Percentiles rank a stretch among this genome's conserved stretches.
Conservation (phyloP, 2,888 invertebrate genomes). For the Spilosoma lubricipeda region DNA sequence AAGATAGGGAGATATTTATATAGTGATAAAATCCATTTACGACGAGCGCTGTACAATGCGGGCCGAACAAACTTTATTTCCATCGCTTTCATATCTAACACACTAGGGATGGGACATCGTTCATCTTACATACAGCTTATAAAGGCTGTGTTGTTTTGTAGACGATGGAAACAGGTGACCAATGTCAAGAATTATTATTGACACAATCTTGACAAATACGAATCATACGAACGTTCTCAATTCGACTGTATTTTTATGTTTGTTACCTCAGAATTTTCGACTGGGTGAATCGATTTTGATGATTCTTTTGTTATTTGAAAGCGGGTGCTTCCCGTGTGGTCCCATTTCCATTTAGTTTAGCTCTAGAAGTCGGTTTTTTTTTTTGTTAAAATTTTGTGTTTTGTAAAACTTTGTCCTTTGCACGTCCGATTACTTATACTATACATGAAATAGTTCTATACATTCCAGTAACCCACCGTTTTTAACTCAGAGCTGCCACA, state of each 20-base stretch:
- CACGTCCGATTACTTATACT: no score
- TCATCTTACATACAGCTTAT: not conserved
- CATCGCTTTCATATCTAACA: conserved; percentile 81
- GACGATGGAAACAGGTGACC: not conserved
- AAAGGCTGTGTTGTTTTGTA: not conserved
- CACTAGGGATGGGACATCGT: conserved; percentile 53
- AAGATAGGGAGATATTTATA: conserved; percentile 78
- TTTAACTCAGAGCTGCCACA: not conserved
- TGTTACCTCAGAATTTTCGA: no score
- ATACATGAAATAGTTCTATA: no score
- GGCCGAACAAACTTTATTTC: conserved; percentile 83
- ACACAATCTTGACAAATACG: not conserved
- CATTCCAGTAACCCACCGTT: no score
- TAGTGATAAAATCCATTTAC: conserved; percentile 85
- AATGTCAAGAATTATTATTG: not conserved
- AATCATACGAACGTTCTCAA: no score
- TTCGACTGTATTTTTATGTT: no score
- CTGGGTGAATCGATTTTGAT: no score
- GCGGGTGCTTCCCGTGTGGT: no score
- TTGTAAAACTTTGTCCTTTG: not conserved
- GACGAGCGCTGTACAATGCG: conserved; percentile 76
- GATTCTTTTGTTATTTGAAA: no score
- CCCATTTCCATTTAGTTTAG: no score
- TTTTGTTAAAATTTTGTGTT: no score
- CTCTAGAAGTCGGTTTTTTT: no score